phyloP scores from a whole-genome alignment of 23 tunicate species.

The Trididemnum clinides region DNA sequence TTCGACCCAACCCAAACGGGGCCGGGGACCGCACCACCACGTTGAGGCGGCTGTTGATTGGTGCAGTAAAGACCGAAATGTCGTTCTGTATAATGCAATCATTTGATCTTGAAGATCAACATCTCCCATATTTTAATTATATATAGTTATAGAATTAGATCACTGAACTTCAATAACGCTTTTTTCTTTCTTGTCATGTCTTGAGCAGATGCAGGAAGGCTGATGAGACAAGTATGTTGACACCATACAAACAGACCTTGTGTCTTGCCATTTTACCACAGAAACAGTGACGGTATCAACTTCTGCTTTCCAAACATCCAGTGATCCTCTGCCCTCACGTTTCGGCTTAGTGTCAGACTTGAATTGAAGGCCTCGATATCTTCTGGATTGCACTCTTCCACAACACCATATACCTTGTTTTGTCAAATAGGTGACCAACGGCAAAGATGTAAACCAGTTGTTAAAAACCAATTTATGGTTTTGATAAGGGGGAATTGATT shows the following conservation, averaged over 20 bases:
- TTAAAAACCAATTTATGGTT: not conserved
- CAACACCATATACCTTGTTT: not conserved
- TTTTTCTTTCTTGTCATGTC: not conserved
- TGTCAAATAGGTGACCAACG: not conserved
- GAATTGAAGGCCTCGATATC: not conserved
- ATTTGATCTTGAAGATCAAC: constrained; percentile 12
- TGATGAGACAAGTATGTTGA: not conserved
- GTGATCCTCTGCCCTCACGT: constrained; percentile 14
- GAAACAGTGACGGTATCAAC: not conserved
- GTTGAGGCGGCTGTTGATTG: no score
- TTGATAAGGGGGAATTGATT: not conserved
- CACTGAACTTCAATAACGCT: not conserved
- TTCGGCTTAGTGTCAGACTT: not conserved
- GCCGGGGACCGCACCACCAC: no score
- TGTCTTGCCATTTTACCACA: constrained; percentile 7
- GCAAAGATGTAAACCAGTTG: constrained; percentile 30
- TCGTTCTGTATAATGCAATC: constrained; percentile 3
- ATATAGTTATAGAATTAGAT: not conserved
- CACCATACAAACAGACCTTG: not conserved
- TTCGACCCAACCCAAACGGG: no score
- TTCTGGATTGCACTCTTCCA: constrained; percentile 6
- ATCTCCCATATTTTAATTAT: constrained; percentile 4
- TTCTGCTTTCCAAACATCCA: not conserved
- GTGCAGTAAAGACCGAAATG: no score
- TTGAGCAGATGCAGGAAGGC: not conserved